Evolutionary conservation across 2,797 vertebrate genomes (phyloP).

Genomic region (Stomatorhinus walkeri): DNA sequence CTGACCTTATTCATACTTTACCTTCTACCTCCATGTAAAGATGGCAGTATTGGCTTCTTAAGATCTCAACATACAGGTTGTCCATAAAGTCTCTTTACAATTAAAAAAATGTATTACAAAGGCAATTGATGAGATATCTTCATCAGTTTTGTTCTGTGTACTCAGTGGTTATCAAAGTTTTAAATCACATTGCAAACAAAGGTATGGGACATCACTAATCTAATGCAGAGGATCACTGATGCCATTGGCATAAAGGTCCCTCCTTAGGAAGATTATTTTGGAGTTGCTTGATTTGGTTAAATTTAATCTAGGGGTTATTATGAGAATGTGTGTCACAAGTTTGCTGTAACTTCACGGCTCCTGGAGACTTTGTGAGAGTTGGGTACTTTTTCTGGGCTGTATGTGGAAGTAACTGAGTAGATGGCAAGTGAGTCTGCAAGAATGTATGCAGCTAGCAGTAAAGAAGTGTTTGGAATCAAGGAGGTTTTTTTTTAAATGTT

Average conservation of each 20-base stretch:
- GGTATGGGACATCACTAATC: no score
- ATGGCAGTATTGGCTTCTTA: not conserved
- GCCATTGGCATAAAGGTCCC: not conserved
- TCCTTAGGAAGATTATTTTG: not conserved
- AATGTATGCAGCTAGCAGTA: not conserved
- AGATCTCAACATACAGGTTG: not conserved
- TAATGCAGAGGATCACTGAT: no score
- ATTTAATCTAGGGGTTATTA: not conserved
- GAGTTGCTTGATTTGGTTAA: not conserved
- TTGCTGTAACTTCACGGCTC: not conserved
- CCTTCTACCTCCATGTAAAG: not conserved
- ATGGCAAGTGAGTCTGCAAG: not conserved
- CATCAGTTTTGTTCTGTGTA: no score
- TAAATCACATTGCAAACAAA: no score
- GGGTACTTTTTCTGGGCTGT: not conserved
- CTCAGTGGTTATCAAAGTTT: no score
- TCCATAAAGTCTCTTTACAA: no score
- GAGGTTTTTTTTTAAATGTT: not conserved
- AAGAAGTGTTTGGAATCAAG: not conserved
- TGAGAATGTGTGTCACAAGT: not conserved
- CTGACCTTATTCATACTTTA: not conserved
- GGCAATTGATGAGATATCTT: no score
- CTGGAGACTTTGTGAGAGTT: not conserved
- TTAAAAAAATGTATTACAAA: no score
- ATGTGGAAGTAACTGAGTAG: not conserved